phyloP scores from a whole-genome alignment of 2,797 vertebrate genomes.

The Pempheris klunzingeri region DNA sequence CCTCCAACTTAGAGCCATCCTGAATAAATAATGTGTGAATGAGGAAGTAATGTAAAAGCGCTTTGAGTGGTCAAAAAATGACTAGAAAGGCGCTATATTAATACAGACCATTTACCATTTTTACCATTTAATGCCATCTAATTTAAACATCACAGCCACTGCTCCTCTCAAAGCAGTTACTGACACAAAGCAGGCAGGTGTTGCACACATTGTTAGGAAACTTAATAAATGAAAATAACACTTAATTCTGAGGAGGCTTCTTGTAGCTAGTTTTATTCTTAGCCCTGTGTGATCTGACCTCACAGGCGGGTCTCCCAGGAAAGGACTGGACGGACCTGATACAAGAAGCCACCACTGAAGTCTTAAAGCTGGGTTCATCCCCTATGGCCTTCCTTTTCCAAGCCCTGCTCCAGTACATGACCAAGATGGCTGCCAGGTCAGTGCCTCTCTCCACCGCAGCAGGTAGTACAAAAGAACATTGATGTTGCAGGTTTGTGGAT shows the following conservation, averaged over 20 bases:
- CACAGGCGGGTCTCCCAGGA: slow-evolving; percentile 86
- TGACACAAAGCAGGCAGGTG: not conserved
- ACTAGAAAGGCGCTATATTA: too few species aligned
- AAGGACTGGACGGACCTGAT: slow-evolving; percentile 92
- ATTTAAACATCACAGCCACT: not conserved
- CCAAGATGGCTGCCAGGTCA: slow-evolving; percentile 92
- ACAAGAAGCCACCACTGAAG: slow-evolving; percentile 93
- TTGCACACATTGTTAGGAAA: too few species aligned
- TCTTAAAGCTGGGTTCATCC: slow-evolving; percentile 90
- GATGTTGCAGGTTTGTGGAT: not conserved
- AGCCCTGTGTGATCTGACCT: slow-evolving; percentile 36
- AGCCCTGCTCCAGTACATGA: slow-evolving; percentile 91
- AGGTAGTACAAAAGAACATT: slow-evolving; percentile 1
- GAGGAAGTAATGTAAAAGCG: too few species aligned
- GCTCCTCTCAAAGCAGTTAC: slow-evolving; percentile 5
- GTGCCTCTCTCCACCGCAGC: slow-evolving; percentile 18
- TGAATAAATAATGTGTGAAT: too few species aligned
- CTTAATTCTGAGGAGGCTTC: not conserved
- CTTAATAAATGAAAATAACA: too few species aligned
- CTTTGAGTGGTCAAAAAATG: too few species aligned
- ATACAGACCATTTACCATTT: too few species aligned
- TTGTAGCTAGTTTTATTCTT: not conserved
- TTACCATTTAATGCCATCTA: not conserved
- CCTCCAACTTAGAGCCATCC: too few species aligned
- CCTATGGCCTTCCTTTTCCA: slow-evolving; percentile 91